phyloP scores from a whole-genome alignment of 2,797 vertebrate genomes.

The Mormyrops boulengeri region DNA sequence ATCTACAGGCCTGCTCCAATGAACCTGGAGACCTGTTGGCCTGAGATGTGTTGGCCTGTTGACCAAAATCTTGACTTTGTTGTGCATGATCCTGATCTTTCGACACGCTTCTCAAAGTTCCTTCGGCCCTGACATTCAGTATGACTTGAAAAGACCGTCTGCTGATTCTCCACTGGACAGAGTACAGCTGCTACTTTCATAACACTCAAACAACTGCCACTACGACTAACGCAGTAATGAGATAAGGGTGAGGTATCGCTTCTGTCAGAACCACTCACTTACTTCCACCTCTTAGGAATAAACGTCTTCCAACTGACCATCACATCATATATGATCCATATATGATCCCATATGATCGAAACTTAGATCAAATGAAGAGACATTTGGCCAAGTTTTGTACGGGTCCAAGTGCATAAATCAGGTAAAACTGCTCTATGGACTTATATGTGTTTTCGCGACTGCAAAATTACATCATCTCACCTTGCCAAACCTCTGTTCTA shows the following conservation, averaged over 20 bases:
- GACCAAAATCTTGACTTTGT: neutral
- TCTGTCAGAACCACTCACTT: neutral
- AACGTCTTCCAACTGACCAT: neutral
- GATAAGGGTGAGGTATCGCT: neutral
- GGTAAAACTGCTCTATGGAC: neutral
- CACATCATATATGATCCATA: neutral
- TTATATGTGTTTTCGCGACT: neutral
- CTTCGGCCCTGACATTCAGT: neutral
- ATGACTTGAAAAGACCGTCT: neutral
- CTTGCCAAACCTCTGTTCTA: constrained; percentile 71
- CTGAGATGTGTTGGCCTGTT: neutral
- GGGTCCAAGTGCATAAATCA: neutral
- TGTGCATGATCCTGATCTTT: neutral
- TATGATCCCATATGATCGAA: neutral
- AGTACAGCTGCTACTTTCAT: neutral
- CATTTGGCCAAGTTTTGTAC: neutral
- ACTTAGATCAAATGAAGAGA: neutral
- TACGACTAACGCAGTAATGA: neutral
- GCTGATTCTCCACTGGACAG: neutral
- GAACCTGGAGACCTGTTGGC: neutral
- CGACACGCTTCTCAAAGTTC: neutral
- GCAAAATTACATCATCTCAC: constrained; percentile 49
- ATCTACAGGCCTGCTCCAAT: neutral
- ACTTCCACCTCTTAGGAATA: neutral
- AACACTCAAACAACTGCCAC: neutral